Evolutionary conservation across 1,140 invertebrate species (phyloP).

Genomic region (Nebria ingens): DNA sequence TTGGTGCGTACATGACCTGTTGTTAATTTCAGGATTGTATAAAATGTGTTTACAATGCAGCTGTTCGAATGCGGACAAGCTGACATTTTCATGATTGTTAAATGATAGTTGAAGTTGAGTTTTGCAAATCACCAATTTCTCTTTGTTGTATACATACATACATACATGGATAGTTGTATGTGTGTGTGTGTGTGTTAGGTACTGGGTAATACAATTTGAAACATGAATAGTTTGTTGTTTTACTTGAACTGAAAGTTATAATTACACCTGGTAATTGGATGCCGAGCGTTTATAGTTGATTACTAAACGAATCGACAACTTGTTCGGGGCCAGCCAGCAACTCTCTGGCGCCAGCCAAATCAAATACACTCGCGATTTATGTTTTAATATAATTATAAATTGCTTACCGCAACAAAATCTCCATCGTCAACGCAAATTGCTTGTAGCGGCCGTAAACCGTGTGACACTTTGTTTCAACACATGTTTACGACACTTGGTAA

Average conservation of each 20-base stretch:
- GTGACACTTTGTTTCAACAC: constrained; percentile 6
- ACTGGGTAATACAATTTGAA: not conserved
- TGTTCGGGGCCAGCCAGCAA: too few species aligned
- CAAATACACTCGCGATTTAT: not conserved
- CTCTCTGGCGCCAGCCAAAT: too few species aligned
- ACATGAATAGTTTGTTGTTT: constrained; percentile 8
- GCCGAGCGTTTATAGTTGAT: not conserved
- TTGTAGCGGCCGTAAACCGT: not conserved
- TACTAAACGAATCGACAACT: constrained; percentile 1
- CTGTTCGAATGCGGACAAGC: too few species aligned
- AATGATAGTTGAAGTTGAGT: too few species aligned
- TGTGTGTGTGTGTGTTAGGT: not conserved
- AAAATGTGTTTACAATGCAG: too few species aligned
- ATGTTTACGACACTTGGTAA: constrained; percentile 2
- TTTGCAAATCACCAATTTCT: too few species aligned
- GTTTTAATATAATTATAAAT: constrained; percentile 6
- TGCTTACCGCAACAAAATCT: not conserved
- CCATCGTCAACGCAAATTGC: not conserved
- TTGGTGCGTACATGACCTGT: too few species aligned
- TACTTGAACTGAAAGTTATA: constrained; percentile 2
- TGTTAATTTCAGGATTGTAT: too few species aligned
- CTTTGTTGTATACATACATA: too few species aligned
- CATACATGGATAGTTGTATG: too few species aligned
- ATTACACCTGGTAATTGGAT: not conserved
- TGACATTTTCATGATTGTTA: too few species aligned